These are phyloP conservation scores for Zosterops borbonicus DNA, from an alignment of 2,113 vertebrate genomes.

Conservation along the genomic window DNA sequence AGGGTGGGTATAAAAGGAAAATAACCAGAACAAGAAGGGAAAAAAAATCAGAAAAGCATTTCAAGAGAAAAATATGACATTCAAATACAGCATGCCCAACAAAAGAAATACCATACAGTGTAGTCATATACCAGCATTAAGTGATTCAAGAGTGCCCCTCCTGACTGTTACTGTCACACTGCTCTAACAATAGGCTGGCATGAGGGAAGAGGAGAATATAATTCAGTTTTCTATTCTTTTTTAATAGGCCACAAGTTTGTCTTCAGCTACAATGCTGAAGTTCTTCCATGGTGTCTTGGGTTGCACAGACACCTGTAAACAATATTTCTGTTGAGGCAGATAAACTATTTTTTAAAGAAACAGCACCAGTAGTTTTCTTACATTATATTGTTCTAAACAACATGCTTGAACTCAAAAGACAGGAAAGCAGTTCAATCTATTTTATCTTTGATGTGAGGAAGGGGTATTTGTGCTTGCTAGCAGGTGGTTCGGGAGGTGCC, in stretches of 20 bases:
- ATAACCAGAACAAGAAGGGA: not conserved
- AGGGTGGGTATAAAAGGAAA: not conserved
- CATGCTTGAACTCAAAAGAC: not conserved
- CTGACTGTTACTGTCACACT: conserved; percentile 7
- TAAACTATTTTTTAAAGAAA: not conserved
- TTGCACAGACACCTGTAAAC: not conserved
- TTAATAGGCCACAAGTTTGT: not conserved
- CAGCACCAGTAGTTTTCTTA: not conserved
- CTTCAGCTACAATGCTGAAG: not conserved
- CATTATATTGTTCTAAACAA: not conserved
- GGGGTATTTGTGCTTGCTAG: not conserved
- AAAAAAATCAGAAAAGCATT: not conserved
- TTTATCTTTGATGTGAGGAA: not conserved
- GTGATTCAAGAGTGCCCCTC: conserved; percentile 35
- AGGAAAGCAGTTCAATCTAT: not conserved
- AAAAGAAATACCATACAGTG: conserved; percentile 56
- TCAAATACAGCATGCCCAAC: not conserved
- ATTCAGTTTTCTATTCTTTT: not conserved
- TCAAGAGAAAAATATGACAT: not conserved
- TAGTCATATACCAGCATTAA: conserved; percentile 37
- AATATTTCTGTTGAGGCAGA: not conserved
- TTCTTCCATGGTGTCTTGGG: not conserved
- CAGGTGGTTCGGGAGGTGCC: not conserved
- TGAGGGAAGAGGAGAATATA: not conserved
- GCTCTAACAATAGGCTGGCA: conserved; percentile 29